Evolutionary conservation across 2,888 invertebrate genomes (phyloP), one percentile per base, ranked within the genome.

Genomic region (Malachius bipustulatus): DNA sequence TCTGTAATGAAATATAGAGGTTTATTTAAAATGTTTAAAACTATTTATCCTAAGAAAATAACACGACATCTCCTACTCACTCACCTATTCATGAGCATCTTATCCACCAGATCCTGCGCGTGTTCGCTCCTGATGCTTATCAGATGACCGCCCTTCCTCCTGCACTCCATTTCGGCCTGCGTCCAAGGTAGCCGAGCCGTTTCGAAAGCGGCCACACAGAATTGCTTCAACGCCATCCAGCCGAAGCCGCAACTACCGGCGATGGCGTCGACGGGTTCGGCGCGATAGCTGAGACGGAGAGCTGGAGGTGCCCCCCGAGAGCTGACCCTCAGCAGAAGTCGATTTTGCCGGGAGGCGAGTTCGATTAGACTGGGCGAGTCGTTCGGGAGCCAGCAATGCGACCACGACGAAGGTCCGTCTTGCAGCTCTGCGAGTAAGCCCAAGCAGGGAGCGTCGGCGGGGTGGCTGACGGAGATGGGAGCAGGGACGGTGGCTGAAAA

Each of bases 171-270:
- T 51, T 82, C 81, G 1, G 79, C 78, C 39, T 75, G 73, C 9
- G 67, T 59, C 82, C 82, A 82, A 1, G 74, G 59, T 44, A 71
- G 57, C 45, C 66, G 67, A 3, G 64, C 58, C 27, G 68, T 66
- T 45, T 77, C 71, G 38, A 75, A 62, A 4, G 73, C 71, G 35
- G 72, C 59, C 48, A 81, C 66, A 53, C 81, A 82, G 56, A 76
- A 76, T 46, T 75, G 75, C 31, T 72, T 69, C 39, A 76, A 64
- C 2, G 73, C 62, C 38, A 80, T 71, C 78, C 80, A 82, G 1
- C 79, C 79, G 46, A 76, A 81, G 30, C 74, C 75, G 57, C 81
- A 82, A 44, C 70, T 68, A 1, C 73, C 73, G 14, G 76, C 72
- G 2, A 78, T 57, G 14, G 72, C 73, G 3, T 70, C 67, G 2